Base-by-base conservation (phyloP, 2,797 vertebrate genomes). In the Lerista edwardsae region DNA sequence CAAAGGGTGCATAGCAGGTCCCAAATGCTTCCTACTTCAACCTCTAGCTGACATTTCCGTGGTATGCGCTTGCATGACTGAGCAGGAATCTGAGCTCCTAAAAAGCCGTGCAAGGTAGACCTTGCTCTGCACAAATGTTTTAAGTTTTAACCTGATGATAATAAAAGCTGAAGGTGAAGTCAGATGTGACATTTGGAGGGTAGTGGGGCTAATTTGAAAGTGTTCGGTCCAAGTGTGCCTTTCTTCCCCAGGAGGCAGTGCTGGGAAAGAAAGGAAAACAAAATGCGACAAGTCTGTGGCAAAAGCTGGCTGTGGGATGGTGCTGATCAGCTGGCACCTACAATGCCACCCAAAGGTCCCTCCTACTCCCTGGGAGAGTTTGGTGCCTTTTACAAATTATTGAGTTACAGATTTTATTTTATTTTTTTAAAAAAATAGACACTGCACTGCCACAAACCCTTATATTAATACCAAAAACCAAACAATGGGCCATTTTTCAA, bases 11-110 rank as follows among this genome's bases (percentile, higher is more conserved):
- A n/a, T 57, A 21, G 11, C 51, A 55, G 36, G 31, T 23, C 39
- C 77, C 65, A 6, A 36, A 64, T 7, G 27, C 51, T 31, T 57
- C 19, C 39, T 44, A 29, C 55, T 79, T 55, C 44, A 68, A 36
- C 23, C 12, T 67, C 44, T 55, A 55, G 5, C 31, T 80, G 44
- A 80, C 23, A 80, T 68, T 51, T 68, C 39, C 31, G 29, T 51
- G 31, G 44, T 31, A 67, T 29, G 39, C 69, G 25, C 12, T 41
- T 44, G 67, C n/a, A 25, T 55, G 31, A 31, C 64, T 27, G 31
- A 80, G 64, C 29, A 36, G 64, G 78, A 65, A 68, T 51, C 69
- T 69, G 78, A 80, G 34, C 23, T 51, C n/a, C 77, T 34, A 79
- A 78, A 79, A 79, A 47, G 44, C 61, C 51, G 36, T 47, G 29